Evolutionary conservation across 2,888 invertebrate genomes (phyloP).

Genomic region (Zaprionus obscuricornis): DNA sequence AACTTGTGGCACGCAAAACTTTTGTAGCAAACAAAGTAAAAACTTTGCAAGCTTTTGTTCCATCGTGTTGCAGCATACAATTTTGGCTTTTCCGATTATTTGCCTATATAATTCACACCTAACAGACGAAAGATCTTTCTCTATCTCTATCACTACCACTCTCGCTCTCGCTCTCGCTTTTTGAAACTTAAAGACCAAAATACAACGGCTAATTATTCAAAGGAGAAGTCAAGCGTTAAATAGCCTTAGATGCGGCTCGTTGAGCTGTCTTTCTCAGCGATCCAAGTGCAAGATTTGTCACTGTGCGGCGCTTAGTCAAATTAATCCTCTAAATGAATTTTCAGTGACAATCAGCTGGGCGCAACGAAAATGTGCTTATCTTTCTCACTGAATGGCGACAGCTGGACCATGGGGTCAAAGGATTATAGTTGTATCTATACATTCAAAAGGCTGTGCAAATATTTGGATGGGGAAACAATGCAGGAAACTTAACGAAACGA

Average conservation of each 20-base stretch:
- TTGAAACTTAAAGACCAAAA: not conserved
- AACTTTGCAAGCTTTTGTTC: slow-evolving; percentile 53
- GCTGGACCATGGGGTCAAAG: slow-evolving; percentile 8
- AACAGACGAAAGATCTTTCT: too few relatives aligned
- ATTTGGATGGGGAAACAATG: slow-evolving; percentile 46
- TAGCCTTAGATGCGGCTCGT: slow-evolving; percentile 46
- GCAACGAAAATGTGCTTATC: slow-evolving; percentile 31
- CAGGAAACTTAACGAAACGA: not conserved
- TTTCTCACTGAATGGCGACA: not conserved
- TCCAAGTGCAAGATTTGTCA: slow-evolving; percentile 19
- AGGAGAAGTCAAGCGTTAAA: slow-evolving; percentile 42
- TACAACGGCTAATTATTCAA: slow-evolving; percentile 54
- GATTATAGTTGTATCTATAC: slow-evolving; percentile 6
- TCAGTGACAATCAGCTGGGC: slow-evolving; percentile 46
- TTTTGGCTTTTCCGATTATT: slow-evolving; percentile 36
- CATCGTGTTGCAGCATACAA: slow-evolving; percentile 46
- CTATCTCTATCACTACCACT: too few relatives aligned
- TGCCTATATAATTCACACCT: slow-evolving; percentile 49
- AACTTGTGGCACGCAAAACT: slow-evolving; percentile 64
- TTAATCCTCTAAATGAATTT: slow-evolving; percentile 70
- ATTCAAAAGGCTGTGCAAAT: slow-evolving; percentile 26
- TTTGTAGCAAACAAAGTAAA: slow-evolving; percentile 54
- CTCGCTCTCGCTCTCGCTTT: not conserved
- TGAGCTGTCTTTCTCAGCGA: not conserved
- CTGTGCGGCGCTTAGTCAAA: slow-evolving; percentile 50